These are phyloP conservation scores for human DNA, from an alignment of 2,113 vertebrate species.

Conservation along the genomic window DNA sequence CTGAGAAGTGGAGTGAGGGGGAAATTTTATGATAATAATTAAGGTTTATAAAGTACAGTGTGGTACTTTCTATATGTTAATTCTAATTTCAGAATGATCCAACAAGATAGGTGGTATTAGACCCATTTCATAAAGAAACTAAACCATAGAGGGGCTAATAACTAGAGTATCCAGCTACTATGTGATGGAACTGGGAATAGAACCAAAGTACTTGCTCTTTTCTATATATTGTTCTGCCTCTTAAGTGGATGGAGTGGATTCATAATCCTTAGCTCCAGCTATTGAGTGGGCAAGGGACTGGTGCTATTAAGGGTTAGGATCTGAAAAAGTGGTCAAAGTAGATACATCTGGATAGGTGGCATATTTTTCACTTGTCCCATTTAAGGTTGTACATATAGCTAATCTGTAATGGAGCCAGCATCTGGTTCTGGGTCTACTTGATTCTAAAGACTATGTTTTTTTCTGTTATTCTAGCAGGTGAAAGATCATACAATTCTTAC, in stretches of 20 bases:
- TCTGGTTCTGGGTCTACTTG: neutral
- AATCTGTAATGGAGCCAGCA: neutral
- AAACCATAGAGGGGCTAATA: neutral
- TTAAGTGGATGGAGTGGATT: neutral
- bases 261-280: neutral
- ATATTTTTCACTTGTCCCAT: neutral
- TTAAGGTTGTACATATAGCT: neutral
- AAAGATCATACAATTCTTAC: neutral
- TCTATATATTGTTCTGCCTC: neutral
- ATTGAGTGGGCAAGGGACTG: neutral
- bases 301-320: neutral
- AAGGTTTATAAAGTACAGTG: neutral
- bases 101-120: neutral
- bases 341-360: neutral
- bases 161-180: neutral
- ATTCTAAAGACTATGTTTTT: neutral
- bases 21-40: slow-evolving; percentile 2
- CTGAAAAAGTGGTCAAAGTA: neutral
- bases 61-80: neutral
- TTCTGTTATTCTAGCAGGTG: neutral
- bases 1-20: neutral
- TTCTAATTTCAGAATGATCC: neutral
- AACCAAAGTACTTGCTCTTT: neutral
- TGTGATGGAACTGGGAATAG: neutral
- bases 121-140: neutral